Evolutionary conservation across 2,113 vertebrate genomes (phyloP), one percentile per base, ranked within the genome.

Genomic region (Copsychus sechellarum): DNA sequence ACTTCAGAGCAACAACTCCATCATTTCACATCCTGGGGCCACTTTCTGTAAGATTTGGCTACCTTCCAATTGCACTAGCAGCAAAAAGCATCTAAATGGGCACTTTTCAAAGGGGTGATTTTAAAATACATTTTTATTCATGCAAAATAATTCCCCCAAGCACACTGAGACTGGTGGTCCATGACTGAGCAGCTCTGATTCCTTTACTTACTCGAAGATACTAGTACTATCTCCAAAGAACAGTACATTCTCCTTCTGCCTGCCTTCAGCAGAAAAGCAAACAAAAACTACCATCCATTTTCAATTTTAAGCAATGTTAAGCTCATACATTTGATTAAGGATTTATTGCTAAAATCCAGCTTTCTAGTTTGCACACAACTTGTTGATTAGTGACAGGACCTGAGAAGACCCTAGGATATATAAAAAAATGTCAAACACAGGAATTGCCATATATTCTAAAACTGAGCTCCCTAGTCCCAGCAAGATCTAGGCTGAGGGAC

Each of bases 101-200:
- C 43, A 40, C 78, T 81, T 92, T 93, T 74, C 48, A 43, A 83
- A 97, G 78, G 87, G 43, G 60, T 81, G 67, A 78, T 88, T 96
- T 96, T 42, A 81, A 92, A 96, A 70, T 67, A 95, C 26, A 73
- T 76, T 97, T 95, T 45, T 95, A 48, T 92, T 93, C 92, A 95
- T 11, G 9, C 21, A 92, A 61, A 95, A 67, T 73, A 95, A 95
- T 88, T 77, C 57, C 82, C 48, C 9, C 54, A 80, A 84, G 87
- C 31, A 84, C 6, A 34, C n/a, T 72, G 66, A 93, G 92, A 88
- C 78, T 91, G 74, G 78, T 0, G 4, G 78, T 70, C 80, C 81
- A 86, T 76, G 87, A 95, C 73, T 45, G 60, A 90, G 58, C 51
- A 74, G 56, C 58, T 92, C 61, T 0, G 4, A 87, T 86, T 34